Conservation (phyloP, 2,797 vertebrate species). For the Pantherophis alleghaniensis region DNA sequence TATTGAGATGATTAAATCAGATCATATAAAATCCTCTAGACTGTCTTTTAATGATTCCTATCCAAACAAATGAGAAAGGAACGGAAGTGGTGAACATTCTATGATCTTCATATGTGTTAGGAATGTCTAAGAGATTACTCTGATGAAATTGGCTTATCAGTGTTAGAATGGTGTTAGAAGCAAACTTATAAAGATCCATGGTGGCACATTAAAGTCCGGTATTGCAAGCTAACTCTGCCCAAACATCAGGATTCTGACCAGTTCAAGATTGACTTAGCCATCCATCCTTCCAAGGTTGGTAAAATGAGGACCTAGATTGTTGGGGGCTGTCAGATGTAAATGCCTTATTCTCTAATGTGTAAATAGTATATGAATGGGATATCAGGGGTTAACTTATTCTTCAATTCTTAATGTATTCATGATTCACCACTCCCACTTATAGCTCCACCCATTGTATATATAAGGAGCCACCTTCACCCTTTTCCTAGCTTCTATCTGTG, state of each 20-base stretch:
- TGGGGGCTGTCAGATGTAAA: no score
- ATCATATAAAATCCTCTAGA: background rate
- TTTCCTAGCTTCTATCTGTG: no score
- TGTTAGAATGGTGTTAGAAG: background rate
- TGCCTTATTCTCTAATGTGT: no score
- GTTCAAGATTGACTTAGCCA: background rate
- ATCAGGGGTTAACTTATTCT: no score
- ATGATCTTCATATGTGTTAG: background rate
- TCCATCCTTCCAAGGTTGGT: background rate
- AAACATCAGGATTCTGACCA: background rate
- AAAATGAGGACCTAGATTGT: background rate
- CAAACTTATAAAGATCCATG: background rate
- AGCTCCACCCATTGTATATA: no score
- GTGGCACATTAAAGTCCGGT: background rate
- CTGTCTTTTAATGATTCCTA: background rate
- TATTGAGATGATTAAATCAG: background rate
- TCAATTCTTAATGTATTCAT: no score
- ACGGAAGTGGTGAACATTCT: background rate
- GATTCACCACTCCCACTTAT: no score
- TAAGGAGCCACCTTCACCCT: no score
- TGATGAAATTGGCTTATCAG: background rate
- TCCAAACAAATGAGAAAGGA: background rate
- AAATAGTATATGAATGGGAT: no score
- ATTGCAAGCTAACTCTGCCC: background rate
- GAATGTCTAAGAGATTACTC: background rate